Evolutionary conservation across 2,888 invertebrate species (phyloP), one percentile per base, ranked within the genome.

Genomic region (Athalia rosae): DNA sequence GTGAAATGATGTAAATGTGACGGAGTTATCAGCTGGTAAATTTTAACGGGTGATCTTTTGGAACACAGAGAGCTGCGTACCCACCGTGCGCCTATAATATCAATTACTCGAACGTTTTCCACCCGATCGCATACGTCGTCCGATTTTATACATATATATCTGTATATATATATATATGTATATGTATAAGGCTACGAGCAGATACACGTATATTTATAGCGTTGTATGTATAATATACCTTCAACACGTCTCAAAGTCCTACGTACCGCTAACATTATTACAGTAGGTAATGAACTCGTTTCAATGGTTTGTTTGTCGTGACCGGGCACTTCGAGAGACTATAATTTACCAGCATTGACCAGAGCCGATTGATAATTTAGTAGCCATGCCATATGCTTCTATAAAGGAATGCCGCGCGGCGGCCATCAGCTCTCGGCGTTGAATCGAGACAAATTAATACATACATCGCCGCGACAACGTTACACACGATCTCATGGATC

Each of bases 1-100:
- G 81, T 79, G 83, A 82, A 84, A 86, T 85, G 84, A 83, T 83
- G 85, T 85, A 86, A 86, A 85, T 86, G 85, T 85, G 85, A 84
- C 83, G 82, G 85, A 81, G 85, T 82, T 84, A 84, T 81, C 84
- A 81, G 82, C 8, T 50, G 28, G 28, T 28, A 28, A 28, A 28
- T 28, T 28, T 28, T 28, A 28, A 28, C 28, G 28, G 28, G 28
- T 28, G 28, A 28, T 28, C 28, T 28, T 28, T 28, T 28, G 28
- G 28, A 28, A 28, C 28, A 28, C 28, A 28, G 28, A 28, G 28
- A 28, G 28, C 28, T 28, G 28, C 28, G 28, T 28, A 28, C 28
- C 28, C 2, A 28, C 28, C 28, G 28, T 28, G 2, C 2, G 2
- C 2, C 28, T 28, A 28, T 28, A 28, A 28, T 28, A 28, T 28